phyloP scores from a whole-genome alignment of 2,888 invertebrate genomes.

The Eupithecia dodoneata region DNA sequence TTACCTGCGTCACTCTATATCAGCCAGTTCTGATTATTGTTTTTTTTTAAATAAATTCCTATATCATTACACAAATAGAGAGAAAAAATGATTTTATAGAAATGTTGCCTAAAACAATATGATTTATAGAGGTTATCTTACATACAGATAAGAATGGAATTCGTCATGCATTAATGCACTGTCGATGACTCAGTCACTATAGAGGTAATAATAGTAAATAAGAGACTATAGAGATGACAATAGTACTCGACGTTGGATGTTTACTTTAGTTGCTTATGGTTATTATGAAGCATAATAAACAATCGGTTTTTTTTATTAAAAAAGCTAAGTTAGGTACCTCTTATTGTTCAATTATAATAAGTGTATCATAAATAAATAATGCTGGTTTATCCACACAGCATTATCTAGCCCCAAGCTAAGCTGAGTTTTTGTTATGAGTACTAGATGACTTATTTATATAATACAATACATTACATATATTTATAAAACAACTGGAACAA shows the following conservation, averaged over 20 bases:
- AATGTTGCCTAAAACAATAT: background rate
- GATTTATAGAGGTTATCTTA: slow-evolving; percentile 4
- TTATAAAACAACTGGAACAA: too few relatives aligned
- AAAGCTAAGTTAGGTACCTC: background rate
- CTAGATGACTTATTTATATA: too few relatives aligned
- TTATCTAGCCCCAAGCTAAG: too few relatives aligned
- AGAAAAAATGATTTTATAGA: background rate
- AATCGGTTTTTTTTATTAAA: background rate
- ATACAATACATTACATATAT: too few relatives aligned
- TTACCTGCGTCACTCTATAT: background rate
- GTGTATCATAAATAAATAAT: background rate
- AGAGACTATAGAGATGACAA: slow-evolving; percentile 12
- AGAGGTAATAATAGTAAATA: slow-evolving; percentile 20
- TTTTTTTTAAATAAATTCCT: background rate
- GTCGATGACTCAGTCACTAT: slow-evolving; percentile 15
- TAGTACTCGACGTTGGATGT: background rate
- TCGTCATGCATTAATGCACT: slow-evolving; percentile 20
- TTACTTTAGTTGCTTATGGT: background rate
- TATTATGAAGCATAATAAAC: background rate
- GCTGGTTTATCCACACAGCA: too few relatives aligned
- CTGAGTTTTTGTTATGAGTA: too few relatives aligned
- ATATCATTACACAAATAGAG: background rate
- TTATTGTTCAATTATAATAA: background rate
- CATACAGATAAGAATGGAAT: slow-evolving; percentile 15
- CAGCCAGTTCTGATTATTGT: background rate